These are phyloP conservation scores for Meandrina meandrites DNA, from an alignment of 92 coral and sea anemone species.

Conservation along the genomic window DNA sequence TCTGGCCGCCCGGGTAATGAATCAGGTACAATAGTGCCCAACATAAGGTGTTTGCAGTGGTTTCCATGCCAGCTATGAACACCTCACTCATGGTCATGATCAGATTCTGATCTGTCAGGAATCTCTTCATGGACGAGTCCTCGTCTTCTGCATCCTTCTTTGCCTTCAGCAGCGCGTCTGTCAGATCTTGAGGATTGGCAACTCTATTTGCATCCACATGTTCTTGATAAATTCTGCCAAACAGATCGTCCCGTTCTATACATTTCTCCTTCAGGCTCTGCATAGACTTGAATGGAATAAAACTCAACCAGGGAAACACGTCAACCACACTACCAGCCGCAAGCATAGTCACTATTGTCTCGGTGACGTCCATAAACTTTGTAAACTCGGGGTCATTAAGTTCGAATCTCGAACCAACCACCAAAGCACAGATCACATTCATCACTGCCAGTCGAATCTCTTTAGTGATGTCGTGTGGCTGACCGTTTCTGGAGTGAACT, in stretches of 20 bases:
- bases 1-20: constrained; percentile 71
- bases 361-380: constrained; percentile 41
- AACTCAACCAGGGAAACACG: constrained; percentile 62
- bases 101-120: constrained; percentile 28
- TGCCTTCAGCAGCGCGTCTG: constrained; percentile 66
- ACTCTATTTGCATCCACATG: constrained; percentile 57
- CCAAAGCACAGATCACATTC: constrained; percentile 64
- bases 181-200: constrained; percentile 67
- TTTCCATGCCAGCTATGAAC: constrained; percentile 79
- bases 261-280: constrained; percentile 26
- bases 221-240: constrained; percentile 42
- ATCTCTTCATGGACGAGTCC: constrained; percentile 26
- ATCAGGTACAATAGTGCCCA: constrained; percentile 73
- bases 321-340: constrained; percentile 55
- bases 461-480: constrained; percentile 40
- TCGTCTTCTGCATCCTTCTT: constrained; percentile 59
- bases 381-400: constrained; percentile 60
- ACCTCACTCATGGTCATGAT: constrained; percentile 43
- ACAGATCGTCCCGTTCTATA: constrained; percentile 40
- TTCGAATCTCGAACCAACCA: constrained; percentile 67
- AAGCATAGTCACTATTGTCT: constrained; percentile 34
- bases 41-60: constrained; percentile 68
- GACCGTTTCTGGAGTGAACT: constrained; percentile 36
- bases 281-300: constrained; percentile 32
- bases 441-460: constrained; percentile 65